Conservation (phyloP, 2,888 invertebrate genomes). For the Cephalotes varians region DNA sequence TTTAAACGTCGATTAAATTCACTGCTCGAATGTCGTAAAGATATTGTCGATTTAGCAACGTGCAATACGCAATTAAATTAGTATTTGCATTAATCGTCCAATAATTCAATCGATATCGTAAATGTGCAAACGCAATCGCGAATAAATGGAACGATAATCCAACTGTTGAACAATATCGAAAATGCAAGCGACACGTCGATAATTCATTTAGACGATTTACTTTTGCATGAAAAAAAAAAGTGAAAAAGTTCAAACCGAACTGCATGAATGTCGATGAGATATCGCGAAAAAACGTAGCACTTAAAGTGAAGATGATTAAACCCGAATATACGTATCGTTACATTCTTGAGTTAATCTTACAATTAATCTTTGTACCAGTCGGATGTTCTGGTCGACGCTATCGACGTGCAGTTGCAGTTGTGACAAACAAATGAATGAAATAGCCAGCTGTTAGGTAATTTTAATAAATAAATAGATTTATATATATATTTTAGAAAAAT, state of each 20-base stretch:
- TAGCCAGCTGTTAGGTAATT: neutral
- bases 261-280: neutral
- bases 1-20: conserved; percentile 5
- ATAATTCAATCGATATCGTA: neutral
- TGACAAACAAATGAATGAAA: neutral
- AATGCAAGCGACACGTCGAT: neutral
- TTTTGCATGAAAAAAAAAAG: too few relatives aligned
- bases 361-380: neutral
- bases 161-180: neutral
- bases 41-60: neutral
- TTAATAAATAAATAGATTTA: neutral
- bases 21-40: neutral
- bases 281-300: too few relatives aligned
- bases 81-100: neutral
- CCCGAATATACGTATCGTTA: neutral
- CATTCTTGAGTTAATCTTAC: neutral
- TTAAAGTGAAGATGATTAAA: neutral
- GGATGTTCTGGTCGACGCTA: neutral
- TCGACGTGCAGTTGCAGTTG: neutral
- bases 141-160: neutral
- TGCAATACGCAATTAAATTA: neutral
- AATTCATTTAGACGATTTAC: too few relatives aligned
- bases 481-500: neutral
- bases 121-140: neutral
- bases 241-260: too few relatives aligned